These are phyloP conservation scores for Trissolcus basalis DNA, from an alignment of 1,140 invertebrate species.

Conservation along the genomic window DNA sequence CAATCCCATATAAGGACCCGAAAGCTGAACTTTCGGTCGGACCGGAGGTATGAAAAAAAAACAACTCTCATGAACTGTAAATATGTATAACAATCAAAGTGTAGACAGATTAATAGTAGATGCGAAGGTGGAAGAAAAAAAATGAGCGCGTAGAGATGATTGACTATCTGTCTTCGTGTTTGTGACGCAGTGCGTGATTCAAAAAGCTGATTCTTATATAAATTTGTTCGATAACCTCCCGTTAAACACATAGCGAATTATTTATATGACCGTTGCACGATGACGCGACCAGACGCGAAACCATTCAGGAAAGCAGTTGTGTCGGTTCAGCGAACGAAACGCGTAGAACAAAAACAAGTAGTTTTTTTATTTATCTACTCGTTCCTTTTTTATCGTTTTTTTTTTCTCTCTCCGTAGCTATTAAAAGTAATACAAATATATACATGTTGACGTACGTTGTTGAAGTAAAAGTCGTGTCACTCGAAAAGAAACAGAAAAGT, in stretches of 20 bases:
- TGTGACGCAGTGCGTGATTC: slow-evolving; percentile 48
- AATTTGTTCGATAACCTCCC: slow-evolving; percentile 59
- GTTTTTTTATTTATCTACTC: too few relatives aligned
- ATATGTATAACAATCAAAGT: slow-evolving; percentile 46
- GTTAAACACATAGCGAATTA: slow-evolving; percentile 58
- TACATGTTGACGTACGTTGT: slow-evolving; percentile 30
- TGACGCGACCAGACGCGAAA: slow-evolving; percentile 55
- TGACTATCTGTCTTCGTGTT: slow-evolving; percentile 52
- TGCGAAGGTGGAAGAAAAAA: neutral
- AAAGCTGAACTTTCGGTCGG: too few relatives aligned
- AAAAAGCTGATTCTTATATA: slow-evolving; percentile 46
- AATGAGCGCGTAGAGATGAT: too few relatives aligned
- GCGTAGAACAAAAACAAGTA: neutral
- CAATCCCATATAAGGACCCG: too few relatives aligned
- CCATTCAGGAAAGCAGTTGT: slow-evolving; percentile 58
- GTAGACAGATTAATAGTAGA: slow-evolving; percentile 17
- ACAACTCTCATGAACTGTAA: slow-evolving; percentile 24
- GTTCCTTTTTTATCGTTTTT: too few relatives aligned
- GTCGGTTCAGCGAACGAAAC: slow-evolving; percentile 56
- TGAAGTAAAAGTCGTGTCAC: slow-evolving; percentile 34
- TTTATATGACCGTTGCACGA: slow-evolving; percentile 60
- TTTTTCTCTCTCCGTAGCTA: neutral
- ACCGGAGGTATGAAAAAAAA: too few relatives aligned
- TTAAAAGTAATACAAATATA: slow-evolving; percentile 20
- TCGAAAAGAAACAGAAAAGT: slow-evolving; percentile 6